phyloP scores from a whole-genome alignment of 2,797 vertebrate species.

The Danio aesculapii region DNA sequence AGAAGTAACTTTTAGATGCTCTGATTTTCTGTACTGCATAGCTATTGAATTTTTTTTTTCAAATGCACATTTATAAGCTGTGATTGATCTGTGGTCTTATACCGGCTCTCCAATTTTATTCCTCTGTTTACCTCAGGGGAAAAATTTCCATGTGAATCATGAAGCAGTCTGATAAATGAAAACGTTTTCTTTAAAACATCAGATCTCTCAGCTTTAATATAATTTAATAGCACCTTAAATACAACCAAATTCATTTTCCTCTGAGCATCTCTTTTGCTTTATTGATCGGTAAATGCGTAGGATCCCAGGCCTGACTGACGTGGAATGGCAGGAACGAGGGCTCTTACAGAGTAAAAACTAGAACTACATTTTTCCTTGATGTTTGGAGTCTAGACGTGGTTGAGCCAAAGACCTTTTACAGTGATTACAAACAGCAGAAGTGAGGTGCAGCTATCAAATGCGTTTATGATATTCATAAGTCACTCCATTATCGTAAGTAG shows the following conservation, averaged over 20 bases:
- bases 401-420: constrained; percentile 75
- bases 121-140: neutral
- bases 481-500: constrained; percentile 55
- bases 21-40: constrained; percentile 2
- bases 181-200: constrained; percentile 56
- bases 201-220: constrained; percentile 60
- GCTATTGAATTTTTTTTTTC: neutral
- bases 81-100: constrained; percentile 14
- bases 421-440: constrained; percentile 76
- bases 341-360: constrained; percentile 72
- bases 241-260: constrained; percentile 62
- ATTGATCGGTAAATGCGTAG: constrained; percentile 65
- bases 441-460: constrained; percentile 70
- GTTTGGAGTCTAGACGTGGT: constrained; percentile 70
- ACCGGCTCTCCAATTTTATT: neutral
- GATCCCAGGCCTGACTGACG: constrained; percentile 67
- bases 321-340: constrained; percentile 66
- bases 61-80: constrained; percentile 13
- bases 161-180: constrained; percentile 59
- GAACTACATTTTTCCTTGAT: constrained; percentile 70
- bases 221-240: constrained; percentile 64
- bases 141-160: constrained; percentile 36
- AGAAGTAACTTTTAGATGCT: neutral
- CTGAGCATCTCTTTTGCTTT: constrained; percentile 54
- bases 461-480: constrained; percentile 58